Conservation (phyloP, 2,797 vertebrate genomes). For the Chelon auratus region DNA sequence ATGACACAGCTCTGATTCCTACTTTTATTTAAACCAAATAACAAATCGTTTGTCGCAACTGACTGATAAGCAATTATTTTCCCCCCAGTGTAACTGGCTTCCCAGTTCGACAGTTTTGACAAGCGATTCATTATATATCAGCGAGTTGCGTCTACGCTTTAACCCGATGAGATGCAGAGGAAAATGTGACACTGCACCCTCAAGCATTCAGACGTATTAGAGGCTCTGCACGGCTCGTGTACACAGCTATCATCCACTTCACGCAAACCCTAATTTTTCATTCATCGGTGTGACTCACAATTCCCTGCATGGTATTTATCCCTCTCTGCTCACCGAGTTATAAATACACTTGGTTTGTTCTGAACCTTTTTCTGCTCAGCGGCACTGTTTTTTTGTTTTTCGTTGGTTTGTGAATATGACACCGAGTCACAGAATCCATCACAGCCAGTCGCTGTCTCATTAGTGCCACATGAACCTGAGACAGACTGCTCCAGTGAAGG, state of each 20-base stretch:
- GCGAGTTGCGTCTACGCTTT: not conserved
- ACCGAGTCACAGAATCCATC: slow-evolving; percentile 14
- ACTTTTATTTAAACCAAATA: slow-evolving; percentile 33
- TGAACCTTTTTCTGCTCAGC: not conserved
- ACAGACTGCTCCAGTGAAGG: slow-evolving; percentile 47
- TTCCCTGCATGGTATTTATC: not conserved
- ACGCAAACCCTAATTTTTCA: not conserved
- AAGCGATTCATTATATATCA: slow-evolving; percentile 15
- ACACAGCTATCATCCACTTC: not conserved
- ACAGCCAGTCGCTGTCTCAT: slow-evolving; percentile 34
- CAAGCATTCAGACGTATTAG: slow-evolving; percentile 1
- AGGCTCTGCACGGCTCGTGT: slow-evolving; percentile 1
- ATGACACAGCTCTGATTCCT: not conserved
- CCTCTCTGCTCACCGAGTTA: not conserved
- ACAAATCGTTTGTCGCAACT: slow-evolving; percentile 18
- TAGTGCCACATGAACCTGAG: slow-evolving; percentile 33
- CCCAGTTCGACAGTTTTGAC: not conserved
- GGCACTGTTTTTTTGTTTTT: not conserved
- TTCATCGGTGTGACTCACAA: not conserved
- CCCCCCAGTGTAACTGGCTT: slow-evolving; percentile 6
- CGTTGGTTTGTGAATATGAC: slow-evolving; percentile 11
- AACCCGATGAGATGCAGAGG: not conserved
- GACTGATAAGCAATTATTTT: slow-evolving; percentile 10
- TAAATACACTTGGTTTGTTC: not conserved
- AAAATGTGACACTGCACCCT: slow-evolving; percentile 12